phyloP scores from a whole-genome alignment of 2,888 invertebrate species.

The Gisinianus flammeolus region DNA sequence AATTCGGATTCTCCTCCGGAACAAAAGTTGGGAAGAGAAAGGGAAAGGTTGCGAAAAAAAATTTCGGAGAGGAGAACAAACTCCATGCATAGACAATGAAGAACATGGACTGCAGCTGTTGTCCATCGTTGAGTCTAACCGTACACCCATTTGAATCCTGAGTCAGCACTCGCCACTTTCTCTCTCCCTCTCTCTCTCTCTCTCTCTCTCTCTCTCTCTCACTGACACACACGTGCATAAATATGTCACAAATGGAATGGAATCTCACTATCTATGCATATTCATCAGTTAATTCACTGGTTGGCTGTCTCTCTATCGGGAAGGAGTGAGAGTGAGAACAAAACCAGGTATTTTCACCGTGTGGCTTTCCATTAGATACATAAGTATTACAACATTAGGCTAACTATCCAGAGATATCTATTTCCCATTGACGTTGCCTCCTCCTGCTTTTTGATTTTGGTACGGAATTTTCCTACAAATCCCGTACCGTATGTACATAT shows the following conservation, averaged over 20 bases:
- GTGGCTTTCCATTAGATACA: neutral
- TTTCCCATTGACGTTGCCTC: neutral
- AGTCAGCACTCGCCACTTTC: slow-evolving; percentile 31
- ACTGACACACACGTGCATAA: slow-evolving; percentile 15
- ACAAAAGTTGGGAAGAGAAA: neutral
- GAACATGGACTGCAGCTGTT: slow-evolving; percentile 48
- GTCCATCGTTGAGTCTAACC: slow-evolving; percentile 36
- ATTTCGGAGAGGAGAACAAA: neutral
- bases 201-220: neutral
- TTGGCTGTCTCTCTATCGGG: neutral
- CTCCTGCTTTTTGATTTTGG: neutral
- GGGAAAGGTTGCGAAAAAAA: slow-evolving; percentile 38
- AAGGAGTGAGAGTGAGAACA: neutral
- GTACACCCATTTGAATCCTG: neutral
- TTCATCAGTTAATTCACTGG: slow-evolving; percentile 15
- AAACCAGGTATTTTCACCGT: neutral
- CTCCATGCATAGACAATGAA: slow-evolving; percentile 35
- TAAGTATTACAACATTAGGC: neutral
- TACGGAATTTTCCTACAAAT: neutral
- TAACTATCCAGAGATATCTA: neutral
- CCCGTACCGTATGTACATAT: too few relatives aligned
- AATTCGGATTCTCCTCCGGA: neutral
- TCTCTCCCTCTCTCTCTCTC: neutral
- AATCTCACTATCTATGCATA: slow-evolving; percentile 35
- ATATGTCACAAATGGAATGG: slow-evolving; percentile 30